These are phyloP conservation scores for Athene cunicularia DNA, from an alignment of 2,113 vertebrate species.

Conservation along the genomic window DNA sequence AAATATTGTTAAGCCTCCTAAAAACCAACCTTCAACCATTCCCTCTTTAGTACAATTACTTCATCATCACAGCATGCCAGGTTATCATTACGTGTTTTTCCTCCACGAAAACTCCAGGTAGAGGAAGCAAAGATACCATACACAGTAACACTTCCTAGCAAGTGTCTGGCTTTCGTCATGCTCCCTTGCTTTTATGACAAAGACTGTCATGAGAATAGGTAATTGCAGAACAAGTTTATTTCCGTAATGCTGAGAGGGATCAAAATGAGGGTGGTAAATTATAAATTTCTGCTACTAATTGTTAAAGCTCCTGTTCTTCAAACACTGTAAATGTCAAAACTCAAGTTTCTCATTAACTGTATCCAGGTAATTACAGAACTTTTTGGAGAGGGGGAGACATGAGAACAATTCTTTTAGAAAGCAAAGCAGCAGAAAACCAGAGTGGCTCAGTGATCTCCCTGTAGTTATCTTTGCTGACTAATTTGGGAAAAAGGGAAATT, in stretches of 20 bases:
- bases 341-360: not conserved
- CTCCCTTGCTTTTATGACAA: not conserved
- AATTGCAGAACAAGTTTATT: slow-evolving; percentile 6
- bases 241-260: not conserved
- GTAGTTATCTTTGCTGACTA: not conserved
- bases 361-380: not conserved
- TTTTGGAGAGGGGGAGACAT: not conserved
- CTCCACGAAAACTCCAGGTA: not conserved
- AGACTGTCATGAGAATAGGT: not conserved
- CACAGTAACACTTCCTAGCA: not conserved
- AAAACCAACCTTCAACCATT: not conserved
- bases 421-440: not conserved
- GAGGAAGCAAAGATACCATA: not conserved
- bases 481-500: not conserved
- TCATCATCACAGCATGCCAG: not conserved
- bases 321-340: not conserved
- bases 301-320: not conserved
- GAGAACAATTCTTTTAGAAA: not conserved
- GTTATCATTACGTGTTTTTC: not conserved
- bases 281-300: not conserved
- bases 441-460: not conserved
- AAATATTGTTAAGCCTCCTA: not conserved
- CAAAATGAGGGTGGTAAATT: not conserved
- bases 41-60: not conserved
- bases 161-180: not conserved